Evolutionary conservation across 2,113 vertebrate species (phyloP).

Genomic region (Echinops telfairi): DNA sequence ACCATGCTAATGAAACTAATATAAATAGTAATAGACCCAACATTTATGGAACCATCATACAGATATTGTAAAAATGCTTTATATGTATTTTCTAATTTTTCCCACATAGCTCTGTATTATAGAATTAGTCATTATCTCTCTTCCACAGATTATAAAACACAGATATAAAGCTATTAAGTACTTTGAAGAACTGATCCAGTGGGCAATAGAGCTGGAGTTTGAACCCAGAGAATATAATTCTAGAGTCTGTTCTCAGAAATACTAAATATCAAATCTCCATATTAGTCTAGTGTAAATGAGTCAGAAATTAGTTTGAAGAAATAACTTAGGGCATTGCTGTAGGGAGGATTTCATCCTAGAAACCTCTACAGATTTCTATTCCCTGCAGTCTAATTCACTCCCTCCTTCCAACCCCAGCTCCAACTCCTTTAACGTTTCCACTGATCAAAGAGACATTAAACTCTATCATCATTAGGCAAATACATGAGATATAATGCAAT

Average conservation of each 20-base stretch:
- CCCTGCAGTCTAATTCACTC: background rate
- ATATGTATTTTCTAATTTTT: background rate
- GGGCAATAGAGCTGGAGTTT: background rate
- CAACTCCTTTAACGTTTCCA: background rate
- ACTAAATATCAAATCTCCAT: background rate
- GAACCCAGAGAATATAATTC: background rate
- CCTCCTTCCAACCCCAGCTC: background rate
- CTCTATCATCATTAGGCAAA: background rate
- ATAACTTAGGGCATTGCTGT: background rate
- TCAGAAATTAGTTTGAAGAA: background rate
- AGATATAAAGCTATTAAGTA: background rate
- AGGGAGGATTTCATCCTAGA: background rate
- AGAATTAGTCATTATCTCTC: background rate
- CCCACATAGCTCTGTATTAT: background rate
- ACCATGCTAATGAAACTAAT: background rate
- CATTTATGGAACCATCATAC: background rate
- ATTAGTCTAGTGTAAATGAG: constrained; percentile 38
- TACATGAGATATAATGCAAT: background rate
- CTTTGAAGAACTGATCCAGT: background rate
- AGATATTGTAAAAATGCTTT: background rate
- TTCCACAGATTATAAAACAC: constrained; percentile 18
- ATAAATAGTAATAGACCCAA: background rate
- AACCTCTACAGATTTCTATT: background rate
- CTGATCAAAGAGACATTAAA: background rate
- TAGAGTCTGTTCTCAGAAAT: constrained; percentile 18